Base-by-base conservation (phyloP, 2,113 vertebrate species). In the Tenebrosternarchus preto region DNA sequence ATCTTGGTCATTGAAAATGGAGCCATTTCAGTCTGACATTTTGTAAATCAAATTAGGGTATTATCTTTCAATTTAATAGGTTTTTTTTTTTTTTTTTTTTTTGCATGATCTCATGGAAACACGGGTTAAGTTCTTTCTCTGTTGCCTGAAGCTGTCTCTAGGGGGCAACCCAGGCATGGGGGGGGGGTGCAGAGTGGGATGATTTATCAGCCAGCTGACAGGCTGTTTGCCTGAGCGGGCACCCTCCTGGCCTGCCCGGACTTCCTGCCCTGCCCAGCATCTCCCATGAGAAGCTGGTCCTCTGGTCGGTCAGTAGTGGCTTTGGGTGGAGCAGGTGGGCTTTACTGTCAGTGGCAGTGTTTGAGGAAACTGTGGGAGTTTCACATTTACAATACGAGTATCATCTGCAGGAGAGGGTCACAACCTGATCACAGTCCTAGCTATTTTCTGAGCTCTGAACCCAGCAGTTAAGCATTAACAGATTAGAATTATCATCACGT, bases 311-410 rank as follows among this genome's bases (percentile, higher is more conserved):
- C 68, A n/a, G n/a, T n/a, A n/a, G n/a, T n/a, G n/a, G n/a, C n/a
- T n/a, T n/a, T n/a, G n/a, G n/a, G 17, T n/a, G 83, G 84, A 87
- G 90, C 89, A 75, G 78, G 67, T 88, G 71, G 60, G 90, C 22
- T 22, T 33, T 64, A 5, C 22, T 61, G 15, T 61, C 25, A 24
- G 46, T 55, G n/a, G 8, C 27, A 68, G 29, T 53, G 55, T 19
- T 55, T 19, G 43, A 50, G 12, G 53, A 16, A 77, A 22, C 22
- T 20, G 27, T 12, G 19, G 2, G 17, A 27, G 11, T 24, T 36
- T 20, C 33, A 29, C 11, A 24, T 24, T 19, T 25, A 15, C 12
- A 4, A 33, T 19, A 19, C 19, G 29, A 68, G 64, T 39, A 22
- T 68, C 19, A 39, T 68, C 60, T 64, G 25, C 17, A 19, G 55